Conservation (phyloP, 2,888 invertebrate genomes). For the Mythimna impura region DNA sequence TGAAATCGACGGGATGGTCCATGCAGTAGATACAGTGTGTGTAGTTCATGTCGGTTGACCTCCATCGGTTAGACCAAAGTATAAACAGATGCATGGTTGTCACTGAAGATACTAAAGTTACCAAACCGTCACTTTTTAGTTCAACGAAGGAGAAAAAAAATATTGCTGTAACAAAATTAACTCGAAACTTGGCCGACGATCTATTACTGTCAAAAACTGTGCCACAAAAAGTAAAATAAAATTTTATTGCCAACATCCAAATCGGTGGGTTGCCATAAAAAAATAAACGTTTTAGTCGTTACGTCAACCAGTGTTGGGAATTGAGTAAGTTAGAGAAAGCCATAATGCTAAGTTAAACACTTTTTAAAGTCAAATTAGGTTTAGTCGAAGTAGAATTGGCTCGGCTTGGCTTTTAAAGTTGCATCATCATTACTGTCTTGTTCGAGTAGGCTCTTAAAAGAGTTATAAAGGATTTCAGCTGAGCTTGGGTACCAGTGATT, state of each 20-base stretch:
- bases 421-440: conserved; percentile 64
- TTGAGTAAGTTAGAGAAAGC: conserved; percentile 65
- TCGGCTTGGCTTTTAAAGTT: conserved; percentile 63
- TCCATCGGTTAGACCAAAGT: conserved; percentile 17
- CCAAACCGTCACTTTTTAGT: not conserved
- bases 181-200: conserved; percentile 60
- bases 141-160: conserved; percentile 27
- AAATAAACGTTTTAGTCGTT: conserved; percentile 70
- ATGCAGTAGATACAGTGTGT: conserved; percentile 41
- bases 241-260: conserved; percentile 63
- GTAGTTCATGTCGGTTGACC: conserved; percentile 34
- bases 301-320: conserved; percentile 66
- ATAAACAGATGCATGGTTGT: conserved; percentile 37
- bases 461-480: conserved; percentile 40
- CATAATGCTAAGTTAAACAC: conserved; percentile 68
- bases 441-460: conserved; percentile 48
- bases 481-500: conserved; percentile 43
- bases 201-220: conserved; percentile 64
- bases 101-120: not conserved
- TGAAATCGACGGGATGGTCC: conserved; percentile 41
- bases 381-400: conserved; percentile 53
- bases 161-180: conserved; percentile 50
- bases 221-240: conserved; percentile 64
- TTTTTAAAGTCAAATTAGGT: conserved; percentile 68
- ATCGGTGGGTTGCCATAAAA: conserved; percentile 66